Percentiles rank a stretch among this genome's conserved stretches.
Evolutionary conservation across 2,888 invertebrate genomes (phyloP).

Genomic region (Erebia aethiops): DNA sequence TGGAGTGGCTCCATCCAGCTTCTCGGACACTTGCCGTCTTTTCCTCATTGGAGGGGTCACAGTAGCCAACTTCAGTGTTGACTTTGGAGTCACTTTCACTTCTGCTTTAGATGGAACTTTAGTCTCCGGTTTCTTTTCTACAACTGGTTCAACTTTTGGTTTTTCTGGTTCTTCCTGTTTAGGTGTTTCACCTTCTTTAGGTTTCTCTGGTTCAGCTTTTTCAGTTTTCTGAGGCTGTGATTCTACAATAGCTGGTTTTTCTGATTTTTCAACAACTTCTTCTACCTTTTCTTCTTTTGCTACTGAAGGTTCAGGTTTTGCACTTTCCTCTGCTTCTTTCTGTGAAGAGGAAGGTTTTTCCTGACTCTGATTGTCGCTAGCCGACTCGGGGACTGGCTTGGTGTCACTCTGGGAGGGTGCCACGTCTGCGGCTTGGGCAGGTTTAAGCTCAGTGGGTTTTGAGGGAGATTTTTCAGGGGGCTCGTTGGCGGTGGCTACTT

Average conservation of each 20-base stretch:
- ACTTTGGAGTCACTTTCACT: constrained; percentile 68
- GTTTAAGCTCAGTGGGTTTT: constrained; percentile 68
- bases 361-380: constrained; percentile 64
- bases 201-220: constrained; percentile 50
- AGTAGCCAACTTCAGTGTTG: constrained; percentile 81
- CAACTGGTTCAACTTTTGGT: constrained; percentile 49
- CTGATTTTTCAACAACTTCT: constrained; percentile 56
- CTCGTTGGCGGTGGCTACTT: constrained; percentile 70
- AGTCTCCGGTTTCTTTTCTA: constrained; percentile 50
- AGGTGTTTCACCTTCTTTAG: constrained; percentile 43
- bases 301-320: constrained; percentile 58
- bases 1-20: constrained; percentile 60
- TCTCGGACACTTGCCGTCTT: constrained; percentile 78
- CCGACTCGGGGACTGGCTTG: constrained; percentile 70
- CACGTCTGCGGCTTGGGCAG: constrained; percentile 67
- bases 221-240: constrained; percentile 42
- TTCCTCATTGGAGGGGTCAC: constrained; percentile 82
- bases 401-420: constrained; percentile 71
- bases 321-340: constrained; percentile 53
- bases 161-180: constrained; percentile 64
- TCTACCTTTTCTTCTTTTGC: constrained; percentile 64
- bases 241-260: constrained; percentile 44
- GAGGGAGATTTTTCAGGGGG: constrained; percentile 67
- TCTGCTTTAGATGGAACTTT: constrained; percentile 58
- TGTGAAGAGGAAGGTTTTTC: constrained; percentile 56